Evolutionary conservation across 2,113 vertebrate species (phyloP), one percentile per base, ranked within the genome.

Genomic region (Anolis carolinensis): DNA sequence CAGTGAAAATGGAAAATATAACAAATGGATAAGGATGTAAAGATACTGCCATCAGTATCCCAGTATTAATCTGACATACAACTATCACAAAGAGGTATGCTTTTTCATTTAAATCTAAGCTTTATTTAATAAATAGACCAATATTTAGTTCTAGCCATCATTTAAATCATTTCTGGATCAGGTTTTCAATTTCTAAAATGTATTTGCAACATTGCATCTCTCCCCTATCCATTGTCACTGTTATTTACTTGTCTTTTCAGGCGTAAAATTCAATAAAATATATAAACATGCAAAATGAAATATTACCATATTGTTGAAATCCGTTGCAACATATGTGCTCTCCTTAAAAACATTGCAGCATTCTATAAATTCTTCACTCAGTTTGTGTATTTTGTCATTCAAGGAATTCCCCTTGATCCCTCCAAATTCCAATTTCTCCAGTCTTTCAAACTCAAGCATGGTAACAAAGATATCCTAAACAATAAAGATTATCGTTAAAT

Each of bases 401-500:
- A 97, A 95, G 85, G 95, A 72, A 68, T 94, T 94, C 62, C 96
- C 95, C 79, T 95, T 95, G 62, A 91, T 81, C 48, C 96, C 97
- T 55, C 95, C 95, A 95, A 98, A 97, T 86, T 96, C 92, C 77
- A 98, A 55, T 88, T 97, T 97, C 90, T 97, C 96, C 92, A 98
- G 89, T 78, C 97, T 97, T 90, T 97, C 95, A 91, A 98, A 97
- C 86, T 97, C 95, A 89, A 97, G 59, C 23, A 95, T 88, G 14
- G 92, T 95, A 89, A 95, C 81, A 92, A 97, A 97, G 68, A 97
- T 67, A 78, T 97, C 95, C 96, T 97, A 88, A 75, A 20, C 9
- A 91, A 81, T 27, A 82, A 89, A 90, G 76, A 85, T 90, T 23
- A 94, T 1, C 82, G 59, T 50, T 85, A 87, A 83, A 0, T 0